Conservation (phyloP, 2,888 invertebrate genomes). For the Pammene fasciana region DNA sequence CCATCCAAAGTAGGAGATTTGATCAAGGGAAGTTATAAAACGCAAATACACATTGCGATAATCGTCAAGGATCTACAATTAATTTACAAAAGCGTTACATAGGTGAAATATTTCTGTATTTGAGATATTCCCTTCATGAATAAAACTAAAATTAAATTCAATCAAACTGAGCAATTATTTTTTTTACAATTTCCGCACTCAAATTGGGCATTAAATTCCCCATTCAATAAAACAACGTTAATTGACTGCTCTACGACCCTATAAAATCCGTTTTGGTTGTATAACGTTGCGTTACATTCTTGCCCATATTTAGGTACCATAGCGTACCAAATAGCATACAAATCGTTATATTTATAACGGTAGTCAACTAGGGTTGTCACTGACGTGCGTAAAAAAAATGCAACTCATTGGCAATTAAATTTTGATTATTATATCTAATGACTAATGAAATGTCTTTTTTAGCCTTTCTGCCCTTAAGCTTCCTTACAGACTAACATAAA, state of each 20-base stretch:
- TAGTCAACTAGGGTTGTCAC: slow-evolving; percentile 17
- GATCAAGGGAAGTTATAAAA: too few species aligned
- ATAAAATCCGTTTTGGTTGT: slow-evolving; percentile 22
- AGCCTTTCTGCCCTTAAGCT: too few species aligned
- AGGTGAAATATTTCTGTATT: background rate
- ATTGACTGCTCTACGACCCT: slow-evolving; percentile 12
- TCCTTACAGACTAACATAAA: too few species aligned
- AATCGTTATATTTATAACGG: slow-evolving; percentile 25
- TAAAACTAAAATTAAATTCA: background rate
- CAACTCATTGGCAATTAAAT: background rate
- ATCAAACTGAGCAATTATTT: background rate
- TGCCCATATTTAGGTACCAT: slow-evolving; percentile 24
- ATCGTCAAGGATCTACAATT: too few species aligned
- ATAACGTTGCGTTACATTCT: slow-evolving; percentile 9
- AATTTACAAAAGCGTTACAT: too few species aligned
- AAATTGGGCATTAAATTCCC: slow-evolving; percentile 13
- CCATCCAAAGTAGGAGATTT: too few species aligned
- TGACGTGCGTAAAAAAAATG: background rate
- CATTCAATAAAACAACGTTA: background rate
- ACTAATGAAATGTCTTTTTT: too few species aligned
- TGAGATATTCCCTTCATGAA: background rate
- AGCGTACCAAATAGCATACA: slow-evolving; percentile 32
- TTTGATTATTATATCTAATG: too few species aligned
- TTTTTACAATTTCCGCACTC: background rate
- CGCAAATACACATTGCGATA: too few species aligned